Evolutionary conservation across 2,797 vertebrate species (phyloP).

Genomic region (Poecilia picta): DNA sequence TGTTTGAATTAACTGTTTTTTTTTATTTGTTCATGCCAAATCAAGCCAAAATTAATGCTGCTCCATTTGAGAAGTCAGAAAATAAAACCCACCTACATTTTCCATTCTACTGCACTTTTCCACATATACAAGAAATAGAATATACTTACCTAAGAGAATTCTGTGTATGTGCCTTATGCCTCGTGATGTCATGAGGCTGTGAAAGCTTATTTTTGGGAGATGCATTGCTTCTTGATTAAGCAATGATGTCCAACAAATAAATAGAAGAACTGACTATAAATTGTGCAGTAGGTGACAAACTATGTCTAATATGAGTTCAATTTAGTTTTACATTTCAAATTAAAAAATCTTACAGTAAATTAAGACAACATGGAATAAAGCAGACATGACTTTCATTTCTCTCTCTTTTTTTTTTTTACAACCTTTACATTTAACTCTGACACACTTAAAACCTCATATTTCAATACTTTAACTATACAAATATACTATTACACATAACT

Average conservation of each 20-base stretch:
- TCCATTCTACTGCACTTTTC: no score
- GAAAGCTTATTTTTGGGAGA: neutral
- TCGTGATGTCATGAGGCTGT: neutral
- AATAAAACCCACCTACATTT: no score
- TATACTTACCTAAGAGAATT: neutral
- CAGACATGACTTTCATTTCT: neutral
- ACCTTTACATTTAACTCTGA: conserved; percentile 3
- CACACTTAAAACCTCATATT: neutral
- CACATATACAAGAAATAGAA: neutral
- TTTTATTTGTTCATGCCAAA: no score
- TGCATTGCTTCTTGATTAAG: neutral
- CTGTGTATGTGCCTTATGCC: neutral
- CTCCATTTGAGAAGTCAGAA: no score
- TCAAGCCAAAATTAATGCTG: no score
- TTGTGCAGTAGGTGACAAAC: neutral
- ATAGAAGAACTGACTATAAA: neutral
- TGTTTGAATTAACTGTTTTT: no score
- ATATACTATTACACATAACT: neutral
- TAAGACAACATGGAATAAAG: neutral
- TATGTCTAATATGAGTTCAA: neutral
- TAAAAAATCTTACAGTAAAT: neutral
- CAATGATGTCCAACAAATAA: neutral
- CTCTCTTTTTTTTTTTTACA: no score
- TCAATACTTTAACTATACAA: neutral
- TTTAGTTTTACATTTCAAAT: neutral